phyloP scores from a whole-genome alignment of 2,797 vertebrate genomes.

The Alca torda region DNA sequence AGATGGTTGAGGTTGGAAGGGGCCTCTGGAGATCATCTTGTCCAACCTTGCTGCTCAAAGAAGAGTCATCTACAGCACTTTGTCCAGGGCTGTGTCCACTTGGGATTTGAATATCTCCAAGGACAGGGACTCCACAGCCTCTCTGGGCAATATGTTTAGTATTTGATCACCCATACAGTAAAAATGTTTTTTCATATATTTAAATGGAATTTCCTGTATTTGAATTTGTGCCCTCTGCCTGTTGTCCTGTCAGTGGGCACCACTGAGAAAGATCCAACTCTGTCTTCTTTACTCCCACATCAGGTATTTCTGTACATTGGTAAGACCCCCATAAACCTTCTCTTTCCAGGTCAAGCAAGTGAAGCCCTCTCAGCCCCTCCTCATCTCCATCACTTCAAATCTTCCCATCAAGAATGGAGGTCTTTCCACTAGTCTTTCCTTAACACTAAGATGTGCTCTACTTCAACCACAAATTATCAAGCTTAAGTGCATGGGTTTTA shows the following conservation, averaged over 20 bases:
- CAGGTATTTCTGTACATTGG: background rate
- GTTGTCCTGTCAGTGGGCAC: background rate
- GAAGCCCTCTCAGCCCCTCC: background rate
- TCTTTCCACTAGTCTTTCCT: background rate
- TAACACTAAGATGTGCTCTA: background rate
- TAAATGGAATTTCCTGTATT: background rate
- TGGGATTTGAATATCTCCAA: background rate
- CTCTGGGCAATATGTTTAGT: background rate
- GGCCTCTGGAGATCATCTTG: background rate
- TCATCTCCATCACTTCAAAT: background rate
- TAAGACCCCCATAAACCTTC: background rate
- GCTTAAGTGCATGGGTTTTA: background rate
- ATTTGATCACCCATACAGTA: background rate
- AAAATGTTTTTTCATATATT: background rate
- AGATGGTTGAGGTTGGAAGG: background rate
- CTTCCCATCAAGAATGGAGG: background rate
- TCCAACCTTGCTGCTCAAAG: accelerated
- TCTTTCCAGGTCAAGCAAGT: background rate
- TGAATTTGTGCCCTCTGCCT: background rate
- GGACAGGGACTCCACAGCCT: background rate
- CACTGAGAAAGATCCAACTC: background rate
- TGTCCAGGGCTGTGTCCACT: background rate
- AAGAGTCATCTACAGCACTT: background rate
- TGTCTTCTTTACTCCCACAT: background rate
- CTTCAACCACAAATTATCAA: background rate